phyloP scores from a whole-genome alignment of 2,113 vertebrate genomes.

The Perccottus glenii region DNA sequence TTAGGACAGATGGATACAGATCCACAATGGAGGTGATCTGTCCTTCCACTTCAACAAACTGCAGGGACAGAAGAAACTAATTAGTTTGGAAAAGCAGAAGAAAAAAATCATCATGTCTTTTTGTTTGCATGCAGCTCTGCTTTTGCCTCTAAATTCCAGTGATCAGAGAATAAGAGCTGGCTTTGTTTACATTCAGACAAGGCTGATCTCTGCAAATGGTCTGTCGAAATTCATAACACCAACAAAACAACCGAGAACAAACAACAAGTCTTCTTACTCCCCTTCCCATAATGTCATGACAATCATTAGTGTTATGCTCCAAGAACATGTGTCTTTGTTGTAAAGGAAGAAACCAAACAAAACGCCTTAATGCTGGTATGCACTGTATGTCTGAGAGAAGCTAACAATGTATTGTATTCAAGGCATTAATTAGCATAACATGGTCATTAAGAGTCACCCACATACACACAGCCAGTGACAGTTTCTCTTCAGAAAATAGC shows the following conservation, averaged over 20 bases:
- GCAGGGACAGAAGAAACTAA: conserved; percentile 54
- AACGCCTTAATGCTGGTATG: conserved; percentile 38
- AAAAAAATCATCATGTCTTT: conserved; percentile 31
- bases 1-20: conserved; percentile 96
- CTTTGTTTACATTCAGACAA: conserved; percentile 61
- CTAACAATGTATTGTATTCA: conserved; percentile 55
- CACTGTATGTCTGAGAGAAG: conserved; percentile 43
- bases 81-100: conserved; percentile 15
- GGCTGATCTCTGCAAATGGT: conserved; percentile 44
- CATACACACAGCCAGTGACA: conserved; percentile 5
- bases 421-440: conserved; percentile 34
- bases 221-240: conserved; percentile 42
- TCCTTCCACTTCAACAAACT: conserved; percentile 99
- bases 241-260: conserved; percentile 55
- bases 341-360: conserved; percentile 22
- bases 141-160: conserved; percentile 40
- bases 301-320: conserved; percentile 18
- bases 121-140: conserved; percentile 36
- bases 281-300: conserved; percentile 25
- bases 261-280: conserved; percentile 25
- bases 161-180: conserved; percentile 57
- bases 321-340: conserved; percentile 33
- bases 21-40: conserved; percentile 99
- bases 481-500: conserved; percentile 45
- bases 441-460: conserved; percentile 19